These are phyloP conservation scores for Anorthoa munda DNA, from an alignment of 2,888 invertebrate genomes.

Conservation along the genomic window DNA sequence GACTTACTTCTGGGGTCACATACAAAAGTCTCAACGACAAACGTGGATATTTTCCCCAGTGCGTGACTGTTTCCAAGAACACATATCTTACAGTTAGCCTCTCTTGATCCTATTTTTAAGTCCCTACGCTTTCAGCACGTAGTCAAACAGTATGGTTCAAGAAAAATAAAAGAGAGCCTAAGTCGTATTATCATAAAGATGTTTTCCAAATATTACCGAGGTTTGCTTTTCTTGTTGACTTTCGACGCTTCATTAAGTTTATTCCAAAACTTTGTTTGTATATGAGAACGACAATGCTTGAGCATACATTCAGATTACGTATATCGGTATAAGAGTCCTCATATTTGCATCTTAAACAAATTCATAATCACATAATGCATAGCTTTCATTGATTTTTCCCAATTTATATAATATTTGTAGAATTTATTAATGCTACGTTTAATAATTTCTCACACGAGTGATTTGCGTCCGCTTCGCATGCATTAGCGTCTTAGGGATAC, in stretches of 20 bases:
- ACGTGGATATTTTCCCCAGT: slow-evolving; percentile 54
- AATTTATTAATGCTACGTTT: slow-evolving; percentile 56
- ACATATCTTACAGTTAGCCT: slow-evolving; percentile 59
- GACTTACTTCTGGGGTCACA: slow-evolving; percentile 46
- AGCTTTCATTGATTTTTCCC: slow-evolving; percentile 42
- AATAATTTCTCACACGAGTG: slow-evolving; percentile 75
- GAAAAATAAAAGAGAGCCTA: slow-evolving; percentile 72
- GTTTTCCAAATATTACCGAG: slow-evolving; percentile 77
- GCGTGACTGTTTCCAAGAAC: slow-evolving; percentile 56
- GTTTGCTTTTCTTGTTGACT: slow-evolving; percentile 78
- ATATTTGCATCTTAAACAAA: slow-evolving; percentile 58
- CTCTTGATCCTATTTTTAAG: slow-evolving; percentile 56
- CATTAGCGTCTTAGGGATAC: slow-evolving; percentile 82
- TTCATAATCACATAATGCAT: slow-evolving; percentile 47
- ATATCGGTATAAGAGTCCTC: slow-evolving; percentile 54
- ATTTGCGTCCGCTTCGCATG: slow-evolving; percentile 78
- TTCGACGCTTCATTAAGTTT: slow-evolving; percentile 84
- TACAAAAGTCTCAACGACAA: slow-evolving; percentile 46
- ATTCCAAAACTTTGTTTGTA: slow-evolving; percentile 78
- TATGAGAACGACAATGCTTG: slow-evolving; percentile 69
- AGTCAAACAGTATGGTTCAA: slow-evolving; percentile 64
- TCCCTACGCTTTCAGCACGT: slow-evolving; percentile 58
- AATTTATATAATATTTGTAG: slow-evolving; percentile 38
- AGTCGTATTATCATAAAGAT: slow-evolving; percentile 75
- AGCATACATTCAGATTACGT: slow-evolving; percentile 64